phyloP scores from a whole-genome alignment of 1,140 invertebrate species.

The Danaus plexippus region DNA sequence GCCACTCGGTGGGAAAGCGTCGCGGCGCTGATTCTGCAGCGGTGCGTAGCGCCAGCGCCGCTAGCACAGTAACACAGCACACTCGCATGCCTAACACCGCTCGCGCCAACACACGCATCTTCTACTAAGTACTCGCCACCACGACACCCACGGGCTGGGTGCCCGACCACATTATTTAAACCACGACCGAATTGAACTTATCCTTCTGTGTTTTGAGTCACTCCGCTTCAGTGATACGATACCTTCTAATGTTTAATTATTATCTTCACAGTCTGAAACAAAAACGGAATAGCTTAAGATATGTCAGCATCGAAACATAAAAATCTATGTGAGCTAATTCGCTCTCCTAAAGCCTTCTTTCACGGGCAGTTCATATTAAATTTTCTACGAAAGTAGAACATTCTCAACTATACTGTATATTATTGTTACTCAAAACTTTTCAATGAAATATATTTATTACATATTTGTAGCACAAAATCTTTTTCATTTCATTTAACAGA shows the following conservation, averaged over 20 bases:
- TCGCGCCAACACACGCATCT: conserved; percentile 47
- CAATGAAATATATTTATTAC: too few relatives aligned
- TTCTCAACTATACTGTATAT: too few relatives aligned
- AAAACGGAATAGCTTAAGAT: not conserved
- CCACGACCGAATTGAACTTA: conserved; percentile 20
- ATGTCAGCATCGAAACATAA: not conserved
- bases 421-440: too few relatives aligned
- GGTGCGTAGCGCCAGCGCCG: conserved; percentile 56
- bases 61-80: conserved; percentile 55
- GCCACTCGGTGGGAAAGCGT: conserved; percentile 50
- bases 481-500: too few relatives aligned
- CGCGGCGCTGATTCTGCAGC: conserved; percentile 50
- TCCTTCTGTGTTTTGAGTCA: conserved; percentile 18
- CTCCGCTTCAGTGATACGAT: conserved; percentile 26
- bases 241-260: not conserved
- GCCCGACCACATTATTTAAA: conserved; percentile 62
- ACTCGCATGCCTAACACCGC: conserved; percentile 49
- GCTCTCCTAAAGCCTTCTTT: too few relatives aligned
- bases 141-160: conserved; percentile 44
- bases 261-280: conserved; percentile 11
- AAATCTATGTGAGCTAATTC: conserved; percentile 3
- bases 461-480: too few relatives aligned
- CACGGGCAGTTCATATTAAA: too few relatives aligned
- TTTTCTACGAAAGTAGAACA: too few relatives aligned
- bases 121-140: conserved; percentile 55